Evolutionary conservation across 2,113 vertebrate genomes (phyloP), one percentile per base, ranked within the genome.

Genomic region (Synodontis membranacea): DNA sequence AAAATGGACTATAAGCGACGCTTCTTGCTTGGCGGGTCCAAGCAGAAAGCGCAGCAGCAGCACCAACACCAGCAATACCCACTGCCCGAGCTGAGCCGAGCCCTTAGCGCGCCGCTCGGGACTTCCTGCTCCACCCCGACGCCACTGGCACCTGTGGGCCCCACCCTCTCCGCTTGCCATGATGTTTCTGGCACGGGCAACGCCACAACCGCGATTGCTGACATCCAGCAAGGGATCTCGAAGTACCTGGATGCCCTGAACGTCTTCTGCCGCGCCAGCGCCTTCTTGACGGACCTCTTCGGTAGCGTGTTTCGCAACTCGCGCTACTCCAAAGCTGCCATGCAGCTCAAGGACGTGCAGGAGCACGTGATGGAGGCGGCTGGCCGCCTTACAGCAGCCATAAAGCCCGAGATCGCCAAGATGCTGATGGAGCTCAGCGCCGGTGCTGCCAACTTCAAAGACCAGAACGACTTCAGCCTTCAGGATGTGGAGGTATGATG

Each of bases 11-110:
- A 98, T 80, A 99, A 99, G 95, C 96, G 98, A 95, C 97, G 98
- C 96, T 99, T 99, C 95, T 96, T 99, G 97, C 97, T 99, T 96
- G 98, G 98, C 98, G 98, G 98, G 98, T 99, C 98, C 97, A 99
- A 99, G 97, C 98, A 99, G 95, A 99, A 99, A 94, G 97, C 97
- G 93, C 98, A 99, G 93, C 98, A 98, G n/a, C 80, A 81, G 80
- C 78, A 80, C 10, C 94, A 95, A 92, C 98, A 97, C 94, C 97
- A 97, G 81, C 94, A 95, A 92, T 99, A 97, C 93, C 96, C 97
- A 68, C 95, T 99, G 96, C 97, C 98, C 34, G 98, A 99, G 92
- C 94, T 99, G 91, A 96, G 97, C 94, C 95, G 97, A 93, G 95
- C 97, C 92, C 94, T 99, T 94, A 97, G 96, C 85, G 96, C 97